Conservation (phyloP, 2,113 vertebrate species). For the Python bivittatus region DNA sequence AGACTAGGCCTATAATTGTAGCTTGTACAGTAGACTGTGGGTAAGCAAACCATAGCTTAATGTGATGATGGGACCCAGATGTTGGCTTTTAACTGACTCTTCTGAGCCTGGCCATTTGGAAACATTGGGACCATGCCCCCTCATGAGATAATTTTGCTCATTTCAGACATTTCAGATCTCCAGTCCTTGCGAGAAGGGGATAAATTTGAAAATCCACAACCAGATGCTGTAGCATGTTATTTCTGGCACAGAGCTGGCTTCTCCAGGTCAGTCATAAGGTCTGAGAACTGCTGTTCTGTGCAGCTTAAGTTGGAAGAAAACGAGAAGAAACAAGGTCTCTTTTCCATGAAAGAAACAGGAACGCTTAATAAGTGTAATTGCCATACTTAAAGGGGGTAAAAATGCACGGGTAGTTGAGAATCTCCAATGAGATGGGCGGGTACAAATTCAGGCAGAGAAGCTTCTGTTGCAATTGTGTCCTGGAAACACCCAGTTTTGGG, state of each 20-base stretch:
- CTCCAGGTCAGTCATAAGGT: background rate
- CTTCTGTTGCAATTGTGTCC: background rate
- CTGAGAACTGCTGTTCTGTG: background rate
- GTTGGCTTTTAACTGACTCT: no score
- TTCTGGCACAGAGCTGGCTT: background rate
- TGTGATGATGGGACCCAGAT: no score
- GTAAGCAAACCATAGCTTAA: no score
- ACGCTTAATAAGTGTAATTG: background rate
- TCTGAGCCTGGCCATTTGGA: no score
- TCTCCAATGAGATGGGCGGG: background rate
- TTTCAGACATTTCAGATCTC: background rate
- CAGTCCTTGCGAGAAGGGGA: background rate
- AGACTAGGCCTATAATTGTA: background rate
- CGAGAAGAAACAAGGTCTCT: background rate
- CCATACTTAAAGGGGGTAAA: background rate
- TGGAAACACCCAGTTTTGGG: background rate
- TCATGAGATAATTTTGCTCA: no score
- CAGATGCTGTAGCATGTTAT: no score
- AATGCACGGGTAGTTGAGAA: background rate
- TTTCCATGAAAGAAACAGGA: background rate
- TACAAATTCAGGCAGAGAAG: background rate
- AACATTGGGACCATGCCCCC: no score
- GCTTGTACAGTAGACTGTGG: background rate
- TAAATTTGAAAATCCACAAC: background rate
- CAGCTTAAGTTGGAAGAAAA: background rate